These are phyloP conservation scores for Polyommatus icarus DNA, from an alignment of 2,888 invertebrate species.

Conservation along the genomic window DNA sequence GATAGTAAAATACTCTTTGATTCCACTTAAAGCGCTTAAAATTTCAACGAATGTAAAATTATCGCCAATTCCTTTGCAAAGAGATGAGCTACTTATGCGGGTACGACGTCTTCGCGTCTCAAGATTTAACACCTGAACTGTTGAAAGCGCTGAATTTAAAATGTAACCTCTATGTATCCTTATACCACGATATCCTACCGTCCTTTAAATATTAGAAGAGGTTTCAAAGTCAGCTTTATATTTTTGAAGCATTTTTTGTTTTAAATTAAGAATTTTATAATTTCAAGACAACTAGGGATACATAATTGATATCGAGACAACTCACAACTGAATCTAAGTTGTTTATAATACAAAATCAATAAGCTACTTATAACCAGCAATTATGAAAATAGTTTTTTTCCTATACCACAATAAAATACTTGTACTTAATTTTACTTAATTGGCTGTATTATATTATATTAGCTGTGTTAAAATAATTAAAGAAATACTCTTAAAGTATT, in stretches of 20 bases:
- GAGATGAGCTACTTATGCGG: constrained; percentile 44
- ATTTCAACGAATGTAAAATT: constrained; percentile 37
- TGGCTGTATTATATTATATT: too few relatives aligned
- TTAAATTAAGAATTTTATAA: not conserved
- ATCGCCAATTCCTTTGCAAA: constrained; percentile 47
- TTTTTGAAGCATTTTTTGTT: not conserved
- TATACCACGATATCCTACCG: constrained; percentile 21
- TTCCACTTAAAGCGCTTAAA: constrained; percentile 27
- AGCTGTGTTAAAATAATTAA: not conserved
- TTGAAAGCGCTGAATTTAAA: constrained; percentile 42
- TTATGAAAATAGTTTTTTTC: not conserved
- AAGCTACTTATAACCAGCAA: not conserved
- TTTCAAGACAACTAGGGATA: not conserved
- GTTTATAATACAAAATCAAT: not conserved
- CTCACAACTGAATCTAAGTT: not conserved
- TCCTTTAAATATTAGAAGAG: not conserved
- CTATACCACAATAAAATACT: not conserved
- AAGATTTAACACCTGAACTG: constrained; percentile 46
- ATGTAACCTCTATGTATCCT: constrained; percentile 41
- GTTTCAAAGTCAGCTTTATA: not conserved
- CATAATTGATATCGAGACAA: not conserved
- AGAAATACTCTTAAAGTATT: not conserved
- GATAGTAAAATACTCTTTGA: constrained; percentile 31
- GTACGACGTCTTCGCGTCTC: constrained; percentile 37
- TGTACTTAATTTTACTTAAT: too few relatives aligned